Evolutionary conservation across 1,140 invertebrate genomes (phyloP), one percentile per base, ranked within the genome.

Genomic region (Drosophila pallidifrons): DNA sequence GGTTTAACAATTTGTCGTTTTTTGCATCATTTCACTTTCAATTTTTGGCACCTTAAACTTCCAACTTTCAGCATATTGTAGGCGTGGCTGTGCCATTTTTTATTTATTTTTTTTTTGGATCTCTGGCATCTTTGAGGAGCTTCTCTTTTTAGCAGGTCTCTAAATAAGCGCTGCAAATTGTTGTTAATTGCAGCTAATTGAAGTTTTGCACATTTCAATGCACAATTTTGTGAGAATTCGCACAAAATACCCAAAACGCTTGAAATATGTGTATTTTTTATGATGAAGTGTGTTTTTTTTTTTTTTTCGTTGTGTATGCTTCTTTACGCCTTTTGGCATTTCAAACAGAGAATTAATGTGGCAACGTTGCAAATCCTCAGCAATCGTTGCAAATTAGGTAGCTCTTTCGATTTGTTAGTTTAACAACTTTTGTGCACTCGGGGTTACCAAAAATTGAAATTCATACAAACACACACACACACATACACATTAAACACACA

Each of bases 111-210:
- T 7, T 52, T 32, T 47, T 72, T 25, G 20, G 20, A 25, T 25
- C 20, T 25, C 5, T 16, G 41, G 20, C 10, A 13, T 4, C n/a
- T 35, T 54, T 54, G n/a, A 1, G 4, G 2, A 38, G 25, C 45
- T 47, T n/a, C 71, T 57, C n/a, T 41, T 55, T 63, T 75, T 75
- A 70, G 59, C 66, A 43, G 15, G 47, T 74, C 49, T 54, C 64
- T 73, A 63, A 70, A 54, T 20, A 43, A 49, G 28, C 60, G 35
- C 16, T 35, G 38, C 2, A 15, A 71, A 57, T 86, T 87, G 79
- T 55, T 76, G 82, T 79, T 88, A 88, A 88, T 88, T 88, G 77
- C 74, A 64, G 63, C 83, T 88, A 88, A 88, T 88, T 89, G 74
- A 60, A 52, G 70, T 79, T 83, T 89, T 88, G 81, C 77, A 88